Percentiles rank a stretch among this genome's conserved stretches.
These are phyloP conservation scores for Allolobophora icterica DNA, from an alignment of 2,888 invertebrate genomes.

Conservation along the genomic window DNA sequence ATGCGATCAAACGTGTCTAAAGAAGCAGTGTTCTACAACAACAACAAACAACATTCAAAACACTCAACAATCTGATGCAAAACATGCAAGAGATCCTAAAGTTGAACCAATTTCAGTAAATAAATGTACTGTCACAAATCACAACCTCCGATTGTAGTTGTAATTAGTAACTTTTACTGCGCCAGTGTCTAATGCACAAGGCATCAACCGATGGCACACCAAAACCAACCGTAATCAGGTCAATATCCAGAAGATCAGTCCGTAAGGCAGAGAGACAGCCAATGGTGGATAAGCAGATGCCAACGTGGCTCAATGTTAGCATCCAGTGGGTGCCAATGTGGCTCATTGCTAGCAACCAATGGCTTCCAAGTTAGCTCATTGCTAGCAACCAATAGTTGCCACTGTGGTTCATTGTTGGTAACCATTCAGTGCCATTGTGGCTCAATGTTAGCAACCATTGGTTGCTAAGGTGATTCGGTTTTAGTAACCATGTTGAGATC, in stretches of 20 bases:
- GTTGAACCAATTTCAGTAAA: not conserved
- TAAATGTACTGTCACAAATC: too few relatives aligned
- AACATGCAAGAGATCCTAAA: not conserved
- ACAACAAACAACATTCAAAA: not conserved
- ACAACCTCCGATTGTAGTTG: too few relatives aligned
- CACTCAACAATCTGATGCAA: not conserved
- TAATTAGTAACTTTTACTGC: too few relatives aligned
- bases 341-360: too few relatives aligned
- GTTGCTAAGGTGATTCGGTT: not conserved
- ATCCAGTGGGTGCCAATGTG: too few relatives aligned
- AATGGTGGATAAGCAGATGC: too few relatives aligned
- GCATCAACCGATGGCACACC: too few relatives aligned
- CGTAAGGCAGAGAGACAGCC: too few relatives aligned
- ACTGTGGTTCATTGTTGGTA: not conserved
- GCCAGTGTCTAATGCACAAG: too few relatives aligned
- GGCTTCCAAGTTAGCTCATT: not conserved
- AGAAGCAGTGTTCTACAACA: slow-evolving; percentile 82
- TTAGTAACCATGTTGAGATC: not conserved
- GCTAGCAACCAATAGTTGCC: not conserved
- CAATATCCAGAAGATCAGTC: too few relatives aligned
- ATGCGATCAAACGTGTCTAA: slow-evolving; percentile 98
- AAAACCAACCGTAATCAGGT: too few relatives aligned
- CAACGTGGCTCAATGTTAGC: too few relatives aligned
- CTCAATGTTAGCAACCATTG: not conserved
- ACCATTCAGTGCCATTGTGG: not conserved